Base-by-base conservation (phyloP, 1,140 invertebrate genomes). In the Solenopsis invicta region DNA sequence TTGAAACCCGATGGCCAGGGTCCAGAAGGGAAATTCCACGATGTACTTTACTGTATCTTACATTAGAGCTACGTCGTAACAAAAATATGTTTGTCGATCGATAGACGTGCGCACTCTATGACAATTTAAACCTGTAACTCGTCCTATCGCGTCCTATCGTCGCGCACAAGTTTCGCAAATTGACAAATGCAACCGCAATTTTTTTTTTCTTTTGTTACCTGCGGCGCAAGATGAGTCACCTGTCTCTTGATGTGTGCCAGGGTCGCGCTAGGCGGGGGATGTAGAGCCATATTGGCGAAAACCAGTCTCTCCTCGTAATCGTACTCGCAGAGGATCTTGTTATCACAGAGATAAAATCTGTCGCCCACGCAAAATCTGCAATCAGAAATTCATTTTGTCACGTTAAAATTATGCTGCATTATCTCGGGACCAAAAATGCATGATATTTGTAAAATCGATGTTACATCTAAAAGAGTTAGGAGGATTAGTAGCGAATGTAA, bases 321-420 rank as follows among this genome's bases (percentile, higher is more conserved):
- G 94, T 98, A 98, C 94, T 99, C 98, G 95, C 98, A 99, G 1
- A 99, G 96, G 88, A 99, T 98, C 95, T 98, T 98, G 96, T 99
- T 99, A 95, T 99, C 98, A 95, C 97, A 98, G 88, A 99, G 95
- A 94, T 98, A 99, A 95, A 98, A 99, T 91, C 98, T 96, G 94
- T 99, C 98, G 4, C 98, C 98, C 6, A 99, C 98, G 95, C 98
- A 99, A 96, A 99, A 99, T 96, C 98, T 99, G 96, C 1, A 95
- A 96, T 92, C 16, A 90, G 9, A 82, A 41, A 12, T 75, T 8
- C 41, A 59, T 74, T 50, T 61, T 21, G 8, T 74, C 1, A 8
- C 18, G 16, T 45, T 18, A 71, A 4, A 24, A n/a, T 80, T 13
- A n/a, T 18, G 21, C 18, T 34, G 16, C 9, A 6, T 10, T 16